These are phyloP conservation scores for Malurus alboscapulatus DNA, from an alignment of 2,113 vertebrate species.

Conservation along the genomic window DNA sequence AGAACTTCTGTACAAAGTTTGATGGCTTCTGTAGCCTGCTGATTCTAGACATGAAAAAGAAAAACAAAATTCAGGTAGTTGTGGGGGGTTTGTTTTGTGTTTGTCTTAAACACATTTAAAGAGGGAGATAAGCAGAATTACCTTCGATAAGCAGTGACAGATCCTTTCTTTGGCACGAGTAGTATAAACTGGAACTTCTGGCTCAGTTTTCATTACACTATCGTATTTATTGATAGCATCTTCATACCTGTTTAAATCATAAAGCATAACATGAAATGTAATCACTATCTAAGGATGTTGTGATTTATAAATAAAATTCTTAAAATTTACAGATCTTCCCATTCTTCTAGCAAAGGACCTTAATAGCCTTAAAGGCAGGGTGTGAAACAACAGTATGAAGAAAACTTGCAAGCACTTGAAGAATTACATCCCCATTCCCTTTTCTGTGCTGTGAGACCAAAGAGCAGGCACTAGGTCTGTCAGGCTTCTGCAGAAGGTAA, in stretches of 20 bases:
- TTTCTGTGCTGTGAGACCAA: neutral
- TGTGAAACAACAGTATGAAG: neutral
- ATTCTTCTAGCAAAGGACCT: neutral
- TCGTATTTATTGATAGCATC: slow-evolving; percentile 90
- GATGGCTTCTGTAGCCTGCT: slow-evolving; percentile 84
- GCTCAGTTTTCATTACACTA: slow-evolving; percentile 89
- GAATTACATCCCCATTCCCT: neutral
- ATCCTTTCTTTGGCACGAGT: slow-evolving; percentile 89
- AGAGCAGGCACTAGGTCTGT: neutral
- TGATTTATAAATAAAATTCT: neutral
- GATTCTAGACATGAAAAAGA: slow-evolving; percentile 71
- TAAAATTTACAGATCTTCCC: neutral
- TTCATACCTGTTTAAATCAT: slow-evolving; percentile 77
- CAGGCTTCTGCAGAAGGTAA: neutral
- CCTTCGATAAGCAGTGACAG: slow-evolving; percentile 91
- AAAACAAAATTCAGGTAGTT: neutral
- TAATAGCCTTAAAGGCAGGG: neutral
- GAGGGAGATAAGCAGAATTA: slow-evolving; percentile 44
- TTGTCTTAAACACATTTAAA: neutral
- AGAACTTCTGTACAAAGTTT: slow-evolving; percentile 86
- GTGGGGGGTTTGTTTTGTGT: neutral
- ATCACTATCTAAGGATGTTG: neutral
- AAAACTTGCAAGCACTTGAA: neutral
- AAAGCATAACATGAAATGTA: neutral
- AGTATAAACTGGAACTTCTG: slow-evolving; percentile 79